Percentiles rank a stretch among this genome's conserved stretches.
Conservation (phyloP, 2,888 invertebrate genomes). For the Nemapogon koenigi region DNA sequence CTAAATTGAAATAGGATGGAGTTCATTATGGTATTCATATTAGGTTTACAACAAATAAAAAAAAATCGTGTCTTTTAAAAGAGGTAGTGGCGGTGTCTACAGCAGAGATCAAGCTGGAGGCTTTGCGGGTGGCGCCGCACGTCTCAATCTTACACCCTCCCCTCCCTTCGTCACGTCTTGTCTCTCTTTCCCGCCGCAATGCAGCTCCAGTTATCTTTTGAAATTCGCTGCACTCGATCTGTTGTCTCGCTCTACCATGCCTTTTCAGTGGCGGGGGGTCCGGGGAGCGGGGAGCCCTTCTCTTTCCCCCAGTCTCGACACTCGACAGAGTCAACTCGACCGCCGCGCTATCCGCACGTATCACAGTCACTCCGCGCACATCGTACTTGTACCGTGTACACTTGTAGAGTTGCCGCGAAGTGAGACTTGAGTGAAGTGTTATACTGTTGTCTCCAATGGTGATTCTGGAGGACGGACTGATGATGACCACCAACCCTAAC, state of each 20-base stretch:
- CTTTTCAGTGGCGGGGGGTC: slow-evolving; percentile 35
- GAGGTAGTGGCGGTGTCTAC: slow-evolving; percentile 22
- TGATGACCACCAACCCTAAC: slow-evolving; percentile 88
- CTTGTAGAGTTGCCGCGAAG: slow-evolving; percentile 42
- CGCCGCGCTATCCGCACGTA: slow-evolving; percentile 41
- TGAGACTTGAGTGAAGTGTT: slow-evolving; percentile 43
- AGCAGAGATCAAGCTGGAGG: slow-evolving; percentile 25
- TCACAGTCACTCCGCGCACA: slow-evolving; percentile 29
- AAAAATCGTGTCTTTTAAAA: neutral
- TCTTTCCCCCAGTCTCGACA: slow-evolving; percentile 27
- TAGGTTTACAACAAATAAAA: no score
- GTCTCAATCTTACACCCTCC: no score
- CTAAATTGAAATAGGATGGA: no score
- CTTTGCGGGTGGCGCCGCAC: slow-evolving; percentile 44
- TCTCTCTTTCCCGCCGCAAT: slow-evolving; percentile 63
- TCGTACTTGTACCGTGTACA: slow-evolving; percentile 37
- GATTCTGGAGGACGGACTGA: slow-evolving; percentile 89
- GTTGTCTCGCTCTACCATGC: slow-evolving; percentile 44
- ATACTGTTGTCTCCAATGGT: no score
- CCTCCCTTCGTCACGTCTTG: slow-evolving; percentile 61
- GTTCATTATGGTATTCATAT: no score
- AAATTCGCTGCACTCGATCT: slow-evolving; percentile 47
- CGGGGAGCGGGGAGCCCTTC: slow-evolving; percentile 33
- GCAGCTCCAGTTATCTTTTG: no score
- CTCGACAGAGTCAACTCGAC: slow-evolving; percentile 44